Evolutionary conservation across 2,113 vertebrate genomes (phyloP).

Genomic region (Chauna torquata): DNA sequence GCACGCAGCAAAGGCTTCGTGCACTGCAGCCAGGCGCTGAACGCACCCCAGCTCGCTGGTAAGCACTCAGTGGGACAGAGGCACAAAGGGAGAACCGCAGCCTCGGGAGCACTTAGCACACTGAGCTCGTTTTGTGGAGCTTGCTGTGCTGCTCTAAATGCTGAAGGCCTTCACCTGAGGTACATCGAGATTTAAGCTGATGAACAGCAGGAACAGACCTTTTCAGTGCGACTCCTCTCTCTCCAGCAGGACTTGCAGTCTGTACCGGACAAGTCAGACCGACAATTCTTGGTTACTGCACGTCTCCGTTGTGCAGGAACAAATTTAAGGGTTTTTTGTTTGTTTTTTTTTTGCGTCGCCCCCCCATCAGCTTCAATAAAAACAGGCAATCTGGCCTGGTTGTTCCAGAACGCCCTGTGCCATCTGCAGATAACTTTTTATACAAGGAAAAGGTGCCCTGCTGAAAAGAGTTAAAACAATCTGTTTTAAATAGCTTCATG

Average conservation of each 20-base stretch:
- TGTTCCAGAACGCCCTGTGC: neutral
- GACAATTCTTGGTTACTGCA: neutral
- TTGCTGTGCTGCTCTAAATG: neutral
- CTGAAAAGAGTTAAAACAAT: neutral
- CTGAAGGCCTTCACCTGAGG: neutral
- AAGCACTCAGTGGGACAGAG: neutral
- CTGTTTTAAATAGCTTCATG: neutral
- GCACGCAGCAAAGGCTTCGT: slow-evolving; percentile 32
- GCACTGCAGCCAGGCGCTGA: slow-evolving; percentile 29
- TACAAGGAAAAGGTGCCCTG: accelerated
- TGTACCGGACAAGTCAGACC: accelerated
- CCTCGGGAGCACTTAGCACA: slow-evolving; percentile 36
- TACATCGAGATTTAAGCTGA: neutral
- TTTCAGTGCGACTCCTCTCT: neutral
- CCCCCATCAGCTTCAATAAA: neutral
- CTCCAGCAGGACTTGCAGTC: neutral
- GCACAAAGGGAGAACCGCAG: slow-evolving; percentile 26
- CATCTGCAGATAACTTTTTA: neutral
- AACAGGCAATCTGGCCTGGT: neutral
- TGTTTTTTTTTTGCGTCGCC: neutral
- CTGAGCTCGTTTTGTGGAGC: neutral
- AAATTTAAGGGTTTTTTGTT: neutral
- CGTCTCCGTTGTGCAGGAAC: neutral
- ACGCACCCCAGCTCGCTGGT: slow-evolving; percentile 12
- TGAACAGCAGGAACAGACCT: neutral